Evolutionary conservation across 1,140 invertebrate genomes (phyloP).

Genomic region (Caenorhabditis latens): DNA sequence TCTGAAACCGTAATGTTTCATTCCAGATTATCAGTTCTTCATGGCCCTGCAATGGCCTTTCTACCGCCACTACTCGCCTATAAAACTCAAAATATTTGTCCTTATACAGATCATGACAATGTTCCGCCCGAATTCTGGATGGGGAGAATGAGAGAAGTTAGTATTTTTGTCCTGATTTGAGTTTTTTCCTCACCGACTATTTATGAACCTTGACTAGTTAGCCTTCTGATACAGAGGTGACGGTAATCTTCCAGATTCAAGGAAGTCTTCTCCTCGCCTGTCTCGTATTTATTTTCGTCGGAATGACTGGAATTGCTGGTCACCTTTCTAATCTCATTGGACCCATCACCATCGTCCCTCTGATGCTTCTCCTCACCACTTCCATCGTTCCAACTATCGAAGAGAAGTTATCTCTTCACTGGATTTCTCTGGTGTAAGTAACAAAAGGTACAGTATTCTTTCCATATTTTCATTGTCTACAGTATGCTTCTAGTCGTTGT

Average conservation of each 20-base stretch:
- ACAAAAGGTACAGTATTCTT: neutral
- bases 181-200: neutral
- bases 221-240: neutral
- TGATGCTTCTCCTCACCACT: slow-evolving; percentile 77
- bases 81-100: slow-evolving; percentile 51
- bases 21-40: slow-evolving; percentile 64
- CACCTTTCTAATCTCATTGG: slow-evolving; percentile 76
- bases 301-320: slow-evolving; percentile 77
- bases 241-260: slow-evolving; percentile 58
- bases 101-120: slow-evolving; percentile 16
- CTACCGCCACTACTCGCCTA: slow-evolving; percentile 65
- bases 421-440: slow-evolving; percentile 73
- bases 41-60: slow-evolving; percentile 66
- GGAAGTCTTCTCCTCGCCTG: slow-evolving; percentile 70
- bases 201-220: neutral
- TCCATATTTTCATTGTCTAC: neutral
- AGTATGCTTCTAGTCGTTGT: slow-evolving; percentile 56
- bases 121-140: slow-evolving; percentile 56
- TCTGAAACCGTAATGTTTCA: neutral
- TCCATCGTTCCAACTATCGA: slow-evolving; percentile 75
- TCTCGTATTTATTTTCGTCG: slow-evolving; percentile 76
- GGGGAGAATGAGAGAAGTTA: slow-evolving; percentile 51
- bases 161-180: slow-evolving; percentile 58
- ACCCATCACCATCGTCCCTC: slow-evolving; percentile 55
- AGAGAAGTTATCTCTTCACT: slow-evolving; percentile 69